Evolutionary conservation across 2,888 invertebrate genomes (phyloP).

Genomic region (Scotopteryx bipunctaria): DNA sequence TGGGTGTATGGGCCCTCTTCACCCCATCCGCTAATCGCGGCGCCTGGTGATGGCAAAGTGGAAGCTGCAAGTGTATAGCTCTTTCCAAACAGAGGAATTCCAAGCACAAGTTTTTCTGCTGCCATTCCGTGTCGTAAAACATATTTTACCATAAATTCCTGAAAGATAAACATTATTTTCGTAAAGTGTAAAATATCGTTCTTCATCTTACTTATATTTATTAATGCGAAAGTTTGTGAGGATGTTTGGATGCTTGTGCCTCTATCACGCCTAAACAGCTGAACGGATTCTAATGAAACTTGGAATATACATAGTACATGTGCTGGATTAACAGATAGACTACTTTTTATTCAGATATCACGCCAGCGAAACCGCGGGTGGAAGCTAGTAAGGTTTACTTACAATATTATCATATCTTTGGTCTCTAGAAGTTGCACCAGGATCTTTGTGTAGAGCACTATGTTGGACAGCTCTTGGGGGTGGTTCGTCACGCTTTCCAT

Average conservation of each 20-base stretch:
- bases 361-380: too few species aligned
- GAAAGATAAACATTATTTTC: conserved; percentile 17
- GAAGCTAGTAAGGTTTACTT: too few species aligned
- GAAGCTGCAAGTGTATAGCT: conserved; percentile 86
- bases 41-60: conserved; percentile 81
- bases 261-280: too few species aligned
- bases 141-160: conserved; percentile 88
- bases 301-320: too few species aligned
- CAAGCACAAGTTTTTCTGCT: conserved; percentile 87
- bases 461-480: conserved; percentile 74
- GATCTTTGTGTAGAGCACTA: conserved; percentile 77
- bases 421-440: conserved; percentile 68
- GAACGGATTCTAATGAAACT: too few species aligned
- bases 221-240: too few species aligned
- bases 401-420: conserved; percentile 77
- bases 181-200: background rate
- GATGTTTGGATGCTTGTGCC: too few species aligned
- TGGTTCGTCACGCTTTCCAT: conserved; percentile 69
- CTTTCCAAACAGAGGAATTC: conserved; percentile 88
- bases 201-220: too few species aligned
- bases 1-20: conserved; percentile 87
- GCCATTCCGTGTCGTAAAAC: conserved; percentile 86
- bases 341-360: too few species aligned
- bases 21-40: conserved; percentile 85
- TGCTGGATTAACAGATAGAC: too few species aligned